These are phyloP conservation scores for Alces alces DNA, from an alignment of 2,113 vertebrate species.

Conservation along the genomic window DNA sequence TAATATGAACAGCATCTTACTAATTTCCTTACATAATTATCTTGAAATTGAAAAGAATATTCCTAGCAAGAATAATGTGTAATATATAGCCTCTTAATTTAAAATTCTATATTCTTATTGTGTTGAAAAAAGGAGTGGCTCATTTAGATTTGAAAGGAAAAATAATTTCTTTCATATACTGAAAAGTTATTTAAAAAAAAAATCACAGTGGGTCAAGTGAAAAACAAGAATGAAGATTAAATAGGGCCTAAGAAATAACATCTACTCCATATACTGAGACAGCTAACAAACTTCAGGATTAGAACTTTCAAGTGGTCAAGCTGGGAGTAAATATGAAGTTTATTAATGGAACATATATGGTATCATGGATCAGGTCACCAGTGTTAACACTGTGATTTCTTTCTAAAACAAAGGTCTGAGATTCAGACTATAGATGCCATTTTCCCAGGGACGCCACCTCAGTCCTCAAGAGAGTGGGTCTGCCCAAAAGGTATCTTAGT, in stretches of 20 bases:
- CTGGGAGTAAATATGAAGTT: not conserved
- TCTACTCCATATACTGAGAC: not conserved
- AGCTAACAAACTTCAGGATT: not conserved
- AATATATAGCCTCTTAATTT: not conserved
- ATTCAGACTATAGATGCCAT: not conserved
- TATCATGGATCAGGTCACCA: not conserved
- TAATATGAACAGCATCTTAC: not conserved
- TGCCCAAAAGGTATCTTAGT: not conserved
- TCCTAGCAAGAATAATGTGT: not conserved
- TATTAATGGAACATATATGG: not conserved
- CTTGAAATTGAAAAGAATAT: slow-evolving; percentile 33
- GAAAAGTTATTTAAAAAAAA: not conserved
- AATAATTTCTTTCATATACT: not conserved
- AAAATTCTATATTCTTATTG: not conserved
- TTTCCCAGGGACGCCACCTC: not conserved
- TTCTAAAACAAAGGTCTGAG: not conserved
- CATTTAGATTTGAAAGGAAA: not conserved
- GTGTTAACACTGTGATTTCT: not conserved
- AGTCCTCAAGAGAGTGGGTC: not conserved
- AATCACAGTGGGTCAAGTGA: not conserved
- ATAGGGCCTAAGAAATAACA: not conserved
- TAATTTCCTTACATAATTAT: not conserved
- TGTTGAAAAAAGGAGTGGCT: not conserved
- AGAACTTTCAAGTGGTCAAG: not conserved
- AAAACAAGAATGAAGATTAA: not conserved